These are phyloP conservation scores for Conistra vaccinii DNA, from an alignment of 2,888 invertebrate genomes.

Conservation along the genomic window DNA sequence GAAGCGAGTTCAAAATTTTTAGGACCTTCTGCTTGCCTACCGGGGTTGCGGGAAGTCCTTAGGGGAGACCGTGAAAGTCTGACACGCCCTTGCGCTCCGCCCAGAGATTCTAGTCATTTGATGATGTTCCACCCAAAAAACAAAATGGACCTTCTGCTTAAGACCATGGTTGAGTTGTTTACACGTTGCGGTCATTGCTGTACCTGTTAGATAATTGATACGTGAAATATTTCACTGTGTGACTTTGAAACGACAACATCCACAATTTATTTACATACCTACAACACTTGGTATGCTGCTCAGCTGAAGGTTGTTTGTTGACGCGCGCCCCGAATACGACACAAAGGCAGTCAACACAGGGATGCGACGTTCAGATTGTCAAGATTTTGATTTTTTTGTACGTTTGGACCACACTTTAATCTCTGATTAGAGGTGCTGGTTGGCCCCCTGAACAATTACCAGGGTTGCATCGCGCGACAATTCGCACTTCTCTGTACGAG, in stretches of 20 bases:
- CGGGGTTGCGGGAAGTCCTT: too few species aligned
- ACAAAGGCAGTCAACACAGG: constrained; percentile 20
- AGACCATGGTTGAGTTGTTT: not conserved
- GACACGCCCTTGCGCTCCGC: too few species aligned
- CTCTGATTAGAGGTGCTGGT: too few species aligned
- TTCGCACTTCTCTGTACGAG: too few species aligned
- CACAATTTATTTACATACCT: constrained; percentile 64
- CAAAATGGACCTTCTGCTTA: not conserved
- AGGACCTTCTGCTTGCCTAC: not conserved
- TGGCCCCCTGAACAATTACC: too few species aligned
- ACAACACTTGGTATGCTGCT: constrained; percentile 73
- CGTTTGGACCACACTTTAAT: not conserved
- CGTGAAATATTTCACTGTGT: constrained; percentile 29
- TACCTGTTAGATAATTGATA: not conserved
- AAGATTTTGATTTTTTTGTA: not conserved
- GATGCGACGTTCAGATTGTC: constrained; percentile 25
- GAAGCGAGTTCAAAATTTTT: too few species aligned
- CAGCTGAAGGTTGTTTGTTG: constrained; percentile 84
- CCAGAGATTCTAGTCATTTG: too few species aligned
- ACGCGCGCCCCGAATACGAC: constrained; percentile 84
- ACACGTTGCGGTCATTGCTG: not conserved
- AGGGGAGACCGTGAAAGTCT: too few species aligned
- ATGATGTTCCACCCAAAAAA: too few species aligned
- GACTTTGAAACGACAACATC: constrained; percentile 70
- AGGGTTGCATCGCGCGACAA: too few species aligned